These are phyloP conservation scores for Hormiphora californensis DNA, from an alignment of 37 sponge, comb jelly and placozoan genomes.

Conservation along the genomic window DNA sequence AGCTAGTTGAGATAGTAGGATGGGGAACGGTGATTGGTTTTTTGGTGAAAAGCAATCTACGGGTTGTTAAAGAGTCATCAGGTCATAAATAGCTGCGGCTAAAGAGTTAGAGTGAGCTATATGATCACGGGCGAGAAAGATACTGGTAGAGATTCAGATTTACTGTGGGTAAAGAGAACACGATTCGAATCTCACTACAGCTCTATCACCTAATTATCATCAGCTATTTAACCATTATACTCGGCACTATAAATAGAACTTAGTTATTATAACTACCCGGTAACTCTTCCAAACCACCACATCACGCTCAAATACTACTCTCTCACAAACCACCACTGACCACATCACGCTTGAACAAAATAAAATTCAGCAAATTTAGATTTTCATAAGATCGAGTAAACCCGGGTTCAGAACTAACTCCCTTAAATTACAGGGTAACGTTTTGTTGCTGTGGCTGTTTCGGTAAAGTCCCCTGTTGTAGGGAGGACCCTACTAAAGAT, in stretches of 20 bases:
- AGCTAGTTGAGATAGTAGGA: too few relatives aligned
- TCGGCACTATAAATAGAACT: background rate
- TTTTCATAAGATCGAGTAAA: background rate
- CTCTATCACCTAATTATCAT: too few relatives aligned
- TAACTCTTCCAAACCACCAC: background rate
- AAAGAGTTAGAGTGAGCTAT: too few relatives aligned
- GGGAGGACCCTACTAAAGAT: background rate
- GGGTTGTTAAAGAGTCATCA: too few relatives aligned
- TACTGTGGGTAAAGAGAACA: too few relatives aligned
- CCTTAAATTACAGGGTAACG: background rate
- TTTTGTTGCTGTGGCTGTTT: slow-evolving; percentile 49
- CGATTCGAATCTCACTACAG: too few relatives aligned
- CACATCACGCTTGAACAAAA: background rate
- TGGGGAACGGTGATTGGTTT: too few relatives aligned
- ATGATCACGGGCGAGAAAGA: too few relatives aligned
- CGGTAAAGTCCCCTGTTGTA: background rate
- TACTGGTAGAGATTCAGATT: too few relatives aligned
- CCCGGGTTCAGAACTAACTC: background rate
- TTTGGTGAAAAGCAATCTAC: too few relatives aligned
- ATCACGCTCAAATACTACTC: background rate
- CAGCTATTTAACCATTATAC: too few relatives aligned
- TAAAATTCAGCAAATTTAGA: background rate
- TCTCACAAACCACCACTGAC: background rate
- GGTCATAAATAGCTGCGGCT: too few relatives aligned
- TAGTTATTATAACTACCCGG: background rate